Percentiles rank a stretch among this genome's conserved stretches.
Conservation (phyloP, 2,888 invertebrate species). For the Sympetrum striolatum region DNA sequence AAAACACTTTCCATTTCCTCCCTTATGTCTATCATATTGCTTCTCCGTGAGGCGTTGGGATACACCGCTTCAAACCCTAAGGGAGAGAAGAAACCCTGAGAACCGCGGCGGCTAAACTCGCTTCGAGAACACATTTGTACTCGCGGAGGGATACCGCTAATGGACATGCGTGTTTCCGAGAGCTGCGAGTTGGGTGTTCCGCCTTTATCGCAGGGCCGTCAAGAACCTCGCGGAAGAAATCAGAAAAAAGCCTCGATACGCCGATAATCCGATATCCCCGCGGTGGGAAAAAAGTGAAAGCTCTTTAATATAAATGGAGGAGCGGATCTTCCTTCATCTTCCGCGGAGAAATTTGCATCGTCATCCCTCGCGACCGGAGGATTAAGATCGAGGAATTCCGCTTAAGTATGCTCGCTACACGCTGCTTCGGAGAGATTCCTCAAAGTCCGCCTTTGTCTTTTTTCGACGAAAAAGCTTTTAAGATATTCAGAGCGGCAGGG, state of each 20-base stretch:
- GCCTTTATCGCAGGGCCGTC: neutral
- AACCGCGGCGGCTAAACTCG: no score
- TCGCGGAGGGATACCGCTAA: neutral
- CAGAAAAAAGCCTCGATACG: neutral
- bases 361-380: neutral
- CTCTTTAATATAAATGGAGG: slow-evolving; percentile 1
- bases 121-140: neutral
- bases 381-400: slow-evolving; percentile 12
- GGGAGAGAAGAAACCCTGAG: no score
- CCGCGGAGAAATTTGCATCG: neutral
- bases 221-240: neutral
- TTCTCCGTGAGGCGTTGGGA: no score
- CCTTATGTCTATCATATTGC: no score
- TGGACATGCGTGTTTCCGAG: neutral
- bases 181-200: neutral
- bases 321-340: neutral
- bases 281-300: neutral
- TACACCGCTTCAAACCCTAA: no score
- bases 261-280: slow-evolving; percentile 13
- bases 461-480: neutral
- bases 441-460: neutral
- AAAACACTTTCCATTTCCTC: no score
- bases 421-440: neutral
- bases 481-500: neutral
- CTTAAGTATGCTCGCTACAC: neutral